Percentiles rank a stretch among this genome's conserved stretches.
These are phyloP conservation scores for Agrochola lychnidis DNA, from an alignment of 2,888 invertebrate species.

Conservation along the genomic window DNA sequence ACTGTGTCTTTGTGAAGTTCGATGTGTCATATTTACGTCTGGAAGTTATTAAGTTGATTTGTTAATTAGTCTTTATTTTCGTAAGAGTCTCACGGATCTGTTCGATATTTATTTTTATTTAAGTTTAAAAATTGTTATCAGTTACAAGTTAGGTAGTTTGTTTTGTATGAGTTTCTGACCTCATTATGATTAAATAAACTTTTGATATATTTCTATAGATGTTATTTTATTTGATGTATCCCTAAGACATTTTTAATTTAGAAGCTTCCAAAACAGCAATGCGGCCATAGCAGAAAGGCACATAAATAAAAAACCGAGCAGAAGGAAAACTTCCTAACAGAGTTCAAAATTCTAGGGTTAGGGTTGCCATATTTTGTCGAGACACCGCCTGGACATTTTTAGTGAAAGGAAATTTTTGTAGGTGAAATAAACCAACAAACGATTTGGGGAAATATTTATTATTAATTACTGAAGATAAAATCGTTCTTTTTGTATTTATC, in stretches of 20 bases:
- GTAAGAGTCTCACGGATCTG: conserved; percentile 11
- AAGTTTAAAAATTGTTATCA: background rate
- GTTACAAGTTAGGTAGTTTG: background rate
- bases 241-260: background rate
- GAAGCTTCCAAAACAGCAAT: background rate
- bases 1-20: background rate
- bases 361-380: no score
- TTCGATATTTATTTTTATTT: conserved; percentile 16
- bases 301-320: no score
- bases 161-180: conserved; percentile 6
- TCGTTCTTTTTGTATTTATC: no score
- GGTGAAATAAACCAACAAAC: no score
- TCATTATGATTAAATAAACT: conserved; percentile 22
- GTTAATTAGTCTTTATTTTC: conserved; percentile 16
- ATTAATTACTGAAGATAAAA: no score
- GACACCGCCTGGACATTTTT: no score
- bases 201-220: conserved; percentile 15
- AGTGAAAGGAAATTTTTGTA: no score
- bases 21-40: background rate
- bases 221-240: conserved; percentile 11
- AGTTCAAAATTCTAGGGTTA: no score
- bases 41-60: background rate
- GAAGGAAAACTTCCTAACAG: background rate
- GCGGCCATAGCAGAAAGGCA: no score
- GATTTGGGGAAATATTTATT: no score